Evolutionary conservation across 1,140 invertebrate species (phyloP).

Genomic region (Metopolophium dirhodum): DNA sequence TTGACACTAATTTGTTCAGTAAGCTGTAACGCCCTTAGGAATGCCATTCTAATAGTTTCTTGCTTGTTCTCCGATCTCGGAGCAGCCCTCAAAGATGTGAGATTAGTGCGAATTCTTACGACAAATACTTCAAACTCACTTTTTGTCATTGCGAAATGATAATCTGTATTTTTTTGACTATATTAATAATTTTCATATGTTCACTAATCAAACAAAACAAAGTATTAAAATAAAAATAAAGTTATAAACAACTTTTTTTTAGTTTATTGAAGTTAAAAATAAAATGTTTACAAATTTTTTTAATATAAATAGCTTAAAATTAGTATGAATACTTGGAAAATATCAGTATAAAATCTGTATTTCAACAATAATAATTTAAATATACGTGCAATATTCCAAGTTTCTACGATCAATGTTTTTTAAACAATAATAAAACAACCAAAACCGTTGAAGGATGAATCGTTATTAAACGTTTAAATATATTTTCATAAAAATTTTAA

Average conservation of each 20-base stretch:
- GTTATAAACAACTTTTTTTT: neutral
- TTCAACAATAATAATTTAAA: neutral
- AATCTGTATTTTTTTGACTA: neutral
- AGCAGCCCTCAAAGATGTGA: neutral
- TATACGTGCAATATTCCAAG: neutral
- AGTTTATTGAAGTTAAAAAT: neutral
- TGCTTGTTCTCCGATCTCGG: neutral
- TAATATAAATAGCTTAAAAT: neutral
- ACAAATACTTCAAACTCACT: neutral
- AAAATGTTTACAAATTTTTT: neutral
- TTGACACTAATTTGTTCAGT: conserved; percentile 32
- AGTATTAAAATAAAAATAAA: neutral
- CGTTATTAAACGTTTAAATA: neutral
- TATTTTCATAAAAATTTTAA: too few relatives aligned
- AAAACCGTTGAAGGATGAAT: neutral
- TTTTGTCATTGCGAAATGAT: neutral
- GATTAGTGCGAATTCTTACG: neutral
- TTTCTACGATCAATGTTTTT: too few relatives aligned
- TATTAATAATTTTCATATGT: neutral
- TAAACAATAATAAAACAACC: neutral
- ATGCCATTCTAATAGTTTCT: conserved; percentile 29
- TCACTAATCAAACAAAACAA: neutral
- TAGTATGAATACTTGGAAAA: neutral
- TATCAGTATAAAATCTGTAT: neutral
- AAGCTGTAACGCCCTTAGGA: conserved; percentile 3